Evolutionary conservation across 1,140 invertebrate genomes (phyloP), one percentile per base, ranked within the genome.

Genomic region (Cyclina sinensis): DNA sequence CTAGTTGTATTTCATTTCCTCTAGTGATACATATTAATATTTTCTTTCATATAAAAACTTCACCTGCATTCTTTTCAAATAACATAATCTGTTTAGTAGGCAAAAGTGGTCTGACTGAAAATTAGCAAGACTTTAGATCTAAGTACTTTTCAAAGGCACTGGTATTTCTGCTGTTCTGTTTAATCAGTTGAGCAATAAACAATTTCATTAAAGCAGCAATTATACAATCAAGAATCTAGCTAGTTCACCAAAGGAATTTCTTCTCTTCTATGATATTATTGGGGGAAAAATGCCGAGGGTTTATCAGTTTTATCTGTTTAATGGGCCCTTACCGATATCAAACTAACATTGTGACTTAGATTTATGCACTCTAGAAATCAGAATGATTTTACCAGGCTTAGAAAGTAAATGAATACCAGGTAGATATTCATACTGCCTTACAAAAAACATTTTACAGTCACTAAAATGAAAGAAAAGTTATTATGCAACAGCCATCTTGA

Each of bases 101-200:
- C 7, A 0, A 70, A n/a, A 16, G 14, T 24, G 27, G 27, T 62
- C 57, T 62, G 18, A 27, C 5, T 27, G 1, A 27, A 24, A 62
- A 27, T 11, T 4, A 11, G n/a, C 7, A 27, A 62, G 57, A 62
- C 27, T 62, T 62, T 27, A 62, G 57, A n/a, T 16, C 2, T 70
- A 70, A 70, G 65, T 21, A 70, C 46, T 32, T 78, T 57, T 78
- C 74, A 78, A 78, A 78, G 74, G 35, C 14, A 51, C 4, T 5
- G 21, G 32, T 5, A 32, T 54, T 78, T 78, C 32, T 51, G 43
- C 27, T 51, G 74, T 78, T 51, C 48, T 14, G 27, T 9, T 35
- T 78, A 78, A 78, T 78, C 74, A 78, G 74, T 30, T 0, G 11
- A 37, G 37, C 30, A 78, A 78, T 78, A 78, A 78, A 78, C 46